phyloP scores from a whole-genome alignment of 2,797 vertebrate genomes.

The Naso thynnoides region DNA sequence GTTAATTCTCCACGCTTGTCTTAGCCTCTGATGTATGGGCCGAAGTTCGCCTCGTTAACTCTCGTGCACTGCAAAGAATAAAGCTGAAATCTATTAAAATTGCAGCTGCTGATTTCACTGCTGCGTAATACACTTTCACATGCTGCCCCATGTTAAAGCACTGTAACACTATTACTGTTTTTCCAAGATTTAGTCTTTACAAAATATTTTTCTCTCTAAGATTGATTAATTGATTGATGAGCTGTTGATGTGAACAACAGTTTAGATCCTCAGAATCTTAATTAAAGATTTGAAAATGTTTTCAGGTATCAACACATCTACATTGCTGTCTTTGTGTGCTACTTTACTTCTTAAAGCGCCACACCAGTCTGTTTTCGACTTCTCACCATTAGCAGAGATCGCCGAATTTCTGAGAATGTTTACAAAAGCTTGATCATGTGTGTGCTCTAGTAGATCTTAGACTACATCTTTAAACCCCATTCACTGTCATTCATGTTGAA shows the following conservation, averaged over 20 bases:
- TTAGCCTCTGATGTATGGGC: constrained; percentile 45
- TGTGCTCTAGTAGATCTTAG: no score
- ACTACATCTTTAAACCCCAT: no score
- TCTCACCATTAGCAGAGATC: no score
- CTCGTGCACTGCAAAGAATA: constrained; percentile 20
- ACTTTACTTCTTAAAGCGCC: no score
- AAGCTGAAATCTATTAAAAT: constrained; percentile 42
- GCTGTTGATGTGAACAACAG: no score
- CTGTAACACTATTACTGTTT: neutral
- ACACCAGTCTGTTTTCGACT: no score
- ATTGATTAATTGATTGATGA: no score
- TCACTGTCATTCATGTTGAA: no score
- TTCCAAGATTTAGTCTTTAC: neutral
- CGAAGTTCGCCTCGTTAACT: constrained; percentile 51
- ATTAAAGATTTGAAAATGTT: neutral
- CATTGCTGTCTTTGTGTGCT: no score
- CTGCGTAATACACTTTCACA: constrained; percentile 21
- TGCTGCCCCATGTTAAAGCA: neutral
- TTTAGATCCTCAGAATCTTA: neutral
- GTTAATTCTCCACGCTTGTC: constrained; percentile 59
- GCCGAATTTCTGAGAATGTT: no score
- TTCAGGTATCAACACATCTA: neutral
- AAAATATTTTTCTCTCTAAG: neutral
- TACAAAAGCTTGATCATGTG: no score
- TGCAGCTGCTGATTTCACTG: constrained; percentile 6